Evolutionary conservation across 2,113 vertebrate species (phyloP).

Genomic region (Columba janthina): DNA sequence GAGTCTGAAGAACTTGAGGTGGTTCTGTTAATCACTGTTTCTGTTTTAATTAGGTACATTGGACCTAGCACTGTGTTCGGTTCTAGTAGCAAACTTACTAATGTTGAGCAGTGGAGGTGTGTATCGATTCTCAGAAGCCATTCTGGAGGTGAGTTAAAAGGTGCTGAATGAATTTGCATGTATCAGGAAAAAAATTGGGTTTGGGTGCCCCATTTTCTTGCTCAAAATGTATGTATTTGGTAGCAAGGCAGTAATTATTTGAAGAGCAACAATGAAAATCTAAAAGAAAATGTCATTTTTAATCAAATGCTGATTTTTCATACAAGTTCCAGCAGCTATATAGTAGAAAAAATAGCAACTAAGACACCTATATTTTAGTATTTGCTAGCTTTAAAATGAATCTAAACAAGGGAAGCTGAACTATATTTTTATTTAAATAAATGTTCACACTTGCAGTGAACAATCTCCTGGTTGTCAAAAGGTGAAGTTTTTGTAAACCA

Average conservation of each 20-base stretch:
- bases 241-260: neutral
- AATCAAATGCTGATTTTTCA: neutral
- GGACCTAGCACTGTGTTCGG: constrained; percentile 97
- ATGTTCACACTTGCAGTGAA: neutral
- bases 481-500: neutral
- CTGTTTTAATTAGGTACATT: constrained; percentile 83
- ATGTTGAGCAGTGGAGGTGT: constrained; percentile 98
- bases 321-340: neutral
- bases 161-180: neutral
- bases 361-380: neutral
- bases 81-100: constrained; percentile 95
- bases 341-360: neutral
- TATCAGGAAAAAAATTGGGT: neutral
- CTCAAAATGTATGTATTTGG: neutral
- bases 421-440: neutral
- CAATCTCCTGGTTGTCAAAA: neutral
- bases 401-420: neutral
- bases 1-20: neutral
- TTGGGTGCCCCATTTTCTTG: neutral
- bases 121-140: constrained; percentile 96
- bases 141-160: constrained; percentile 87
- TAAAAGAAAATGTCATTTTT: neutral
- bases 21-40: neutral
- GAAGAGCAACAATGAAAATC: neutral
- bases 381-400: neutral